Conservation (phyloP, 2,888 invertebrate genomes). For the Oscheius sp. region DNA sequence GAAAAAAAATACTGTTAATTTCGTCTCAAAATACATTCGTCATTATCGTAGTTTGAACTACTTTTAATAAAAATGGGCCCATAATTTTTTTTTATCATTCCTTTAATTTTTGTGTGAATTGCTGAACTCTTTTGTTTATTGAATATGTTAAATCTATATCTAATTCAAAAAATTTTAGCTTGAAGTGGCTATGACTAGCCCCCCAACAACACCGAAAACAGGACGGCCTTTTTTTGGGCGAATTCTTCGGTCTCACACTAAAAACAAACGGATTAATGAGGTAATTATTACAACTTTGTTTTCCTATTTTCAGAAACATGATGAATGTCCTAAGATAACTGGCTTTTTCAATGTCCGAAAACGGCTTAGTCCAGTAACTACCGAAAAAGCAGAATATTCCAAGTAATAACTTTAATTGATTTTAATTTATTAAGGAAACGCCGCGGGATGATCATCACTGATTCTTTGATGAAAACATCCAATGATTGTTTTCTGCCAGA, state of each 20-base stretch:
- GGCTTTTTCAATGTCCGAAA: conserved; percentile 16
- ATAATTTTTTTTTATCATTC: neutral
- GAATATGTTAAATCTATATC: neutral
- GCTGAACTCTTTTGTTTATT: neutral
- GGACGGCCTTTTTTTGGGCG: conserved; percentile 5
- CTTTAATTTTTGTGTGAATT: neutral
- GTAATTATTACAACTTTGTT: neutral
- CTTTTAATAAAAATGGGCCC: too few species aligned
- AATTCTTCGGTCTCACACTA: conserved; percentile 4
- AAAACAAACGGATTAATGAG: neutral
- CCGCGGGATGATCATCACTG: neutral
- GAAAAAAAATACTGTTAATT: neutral
- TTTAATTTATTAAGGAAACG: conserved; percentile 1
- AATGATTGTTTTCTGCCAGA: neutral
- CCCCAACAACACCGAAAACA: conserved; percentile 7
- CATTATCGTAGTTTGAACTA: too few species aligned
- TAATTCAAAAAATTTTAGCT: neutral
- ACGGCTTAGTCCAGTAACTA: neutral
- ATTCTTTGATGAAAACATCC: neutral
- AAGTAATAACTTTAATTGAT: neutral
- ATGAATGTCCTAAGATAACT: neutral
- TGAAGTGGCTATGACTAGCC: neutral
- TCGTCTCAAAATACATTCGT: neutral
- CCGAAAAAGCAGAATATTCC: neutral
- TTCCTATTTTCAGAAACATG: neutral